Conservation (phyloP, 2,113 vertebrate genomes). For the Mobula birostris region DNA sequence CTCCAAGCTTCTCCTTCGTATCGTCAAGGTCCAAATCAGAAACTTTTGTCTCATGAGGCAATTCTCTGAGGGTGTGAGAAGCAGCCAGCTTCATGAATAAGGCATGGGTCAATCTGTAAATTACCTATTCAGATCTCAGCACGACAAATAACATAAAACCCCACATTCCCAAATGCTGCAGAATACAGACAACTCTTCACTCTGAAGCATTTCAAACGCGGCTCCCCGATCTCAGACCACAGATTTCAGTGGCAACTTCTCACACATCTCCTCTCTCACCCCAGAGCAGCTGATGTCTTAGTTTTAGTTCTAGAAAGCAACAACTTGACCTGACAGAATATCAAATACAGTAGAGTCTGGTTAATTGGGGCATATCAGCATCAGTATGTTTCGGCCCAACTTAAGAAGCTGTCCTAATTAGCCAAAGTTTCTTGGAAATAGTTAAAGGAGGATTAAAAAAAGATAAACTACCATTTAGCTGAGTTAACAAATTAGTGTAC, state of each 20-base stretch:
- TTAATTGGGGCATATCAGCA: no score
- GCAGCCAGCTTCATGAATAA: background rate
- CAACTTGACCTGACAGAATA: background rate
- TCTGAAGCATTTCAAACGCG: background rate
- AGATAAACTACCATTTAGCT: no score
- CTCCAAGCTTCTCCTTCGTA: slow-evolving; percentile 56
- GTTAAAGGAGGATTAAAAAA: no score
- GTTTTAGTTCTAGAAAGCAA: background rate
- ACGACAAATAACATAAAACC: no score
- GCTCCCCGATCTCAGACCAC: background rate
- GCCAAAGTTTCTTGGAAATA: no score
- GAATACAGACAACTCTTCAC: no score
- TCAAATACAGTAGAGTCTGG: background rate
- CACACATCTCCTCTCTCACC: no score
- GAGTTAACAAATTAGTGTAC: no score
- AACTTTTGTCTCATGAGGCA: slow-evolving; percentile 43
- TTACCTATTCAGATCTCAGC: background rate
- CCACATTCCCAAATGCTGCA: no score
- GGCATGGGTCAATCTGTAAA: background rate
- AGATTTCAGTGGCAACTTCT: background rate
- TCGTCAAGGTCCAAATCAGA: slow-evolving; percentile 56
- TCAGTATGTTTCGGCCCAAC: no score
- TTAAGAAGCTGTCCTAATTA: no score
- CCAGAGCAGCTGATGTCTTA: no score
- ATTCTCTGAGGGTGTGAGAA: slow-evolving; percentile 45